Evolutionary conservation across 2,888 invertebrate genomes (phyloP).

Genomic region (Didymodactylos carnosus): DNA sequence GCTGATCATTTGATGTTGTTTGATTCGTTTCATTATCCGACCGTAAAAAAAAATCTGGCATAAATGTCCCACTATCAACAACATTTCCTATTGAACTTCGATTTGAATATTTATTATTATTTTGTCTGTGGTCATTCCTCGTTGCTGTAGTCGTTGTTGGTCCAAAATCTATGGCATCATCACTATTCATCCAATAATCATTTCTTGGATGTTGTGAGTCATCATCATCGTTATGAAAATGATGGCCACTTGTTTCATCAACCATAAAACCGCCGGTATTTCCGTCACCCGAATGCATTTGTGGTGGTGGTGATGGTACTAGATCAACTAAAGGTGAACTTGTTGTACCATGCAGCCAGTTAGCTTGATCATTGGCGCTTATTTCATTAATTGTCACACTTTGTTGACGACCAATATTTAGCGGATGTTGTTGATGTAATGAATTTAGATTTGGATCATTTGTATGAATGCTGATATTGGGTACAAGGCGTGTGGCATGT

Average conservation of each 20-base stretch:
- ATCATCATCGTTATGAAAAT: no score
- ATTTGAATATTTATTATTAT: no score
- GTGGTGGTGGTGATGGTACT: not conserved
- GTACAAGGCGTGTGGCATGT: no score
- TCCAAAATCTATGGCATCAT: no score
- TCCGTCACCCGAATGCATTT: not conserved
- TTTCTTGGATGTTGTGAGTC: not conserved
- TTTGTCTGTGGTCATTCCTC: not conserved
- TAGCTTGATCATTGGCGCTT: not conserved
- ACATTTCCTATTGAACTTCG: not conserved
- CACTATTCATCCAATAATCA: not conserved
- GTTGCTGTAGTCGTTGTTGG: not conserved
- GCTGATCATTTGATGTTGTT: not conserved
- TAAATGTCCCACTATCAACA: not conserved
- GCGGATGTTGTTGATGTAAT: no score
- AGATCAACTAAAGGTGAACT: not conserved
- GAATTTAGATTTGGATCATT: no score
- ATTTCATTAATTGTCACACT: not conserved
- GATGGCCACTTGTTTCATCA: no score
- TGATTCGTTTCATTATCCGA: not conserved
- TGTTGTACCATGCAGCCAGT: not conserved
- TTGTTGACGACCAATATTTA: not conserved
- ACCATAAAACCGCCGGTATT: no score
- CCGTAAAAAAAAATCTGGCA: not conserved
- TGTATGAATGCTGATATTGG: no score